Percentiles rank a stretch among this genome's conserved stretches.
Conservation (phyloP, 2,113 vertebrate genomes). For the Oreochromis niloticus region DNA sequence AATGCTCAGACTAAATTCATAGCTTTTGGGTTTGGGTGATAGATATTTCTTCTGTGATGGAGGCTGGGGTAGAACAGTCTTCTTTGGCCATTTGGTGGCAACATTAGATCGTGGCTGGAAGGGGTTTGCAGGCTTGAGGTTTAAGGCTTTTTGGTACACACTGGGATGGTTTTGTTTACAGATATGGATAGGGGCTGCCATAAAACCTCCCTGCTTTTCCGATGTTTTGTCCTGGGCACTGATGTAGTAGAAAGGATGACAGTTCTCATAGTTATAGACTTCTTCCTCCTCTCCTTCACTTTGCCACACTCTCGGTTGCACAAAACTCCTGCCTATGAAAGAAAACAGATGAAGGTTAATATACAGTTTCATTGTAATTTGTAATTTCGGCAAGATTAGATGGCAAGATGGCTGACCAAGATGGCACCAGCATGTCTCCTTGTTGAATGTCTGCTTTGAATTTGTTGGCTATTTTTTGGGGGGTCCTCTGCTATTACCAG, state of each 20-base stretch:
- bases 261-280: not conserved
- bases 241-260: not conserved
- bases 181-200: fast-evolving
- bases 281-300: not conserved
- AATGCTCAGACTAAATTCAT: not conserved
- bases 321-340: not conserved
- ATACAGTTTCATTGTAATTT: not conserved
- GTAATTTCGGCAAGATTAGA: not conserved
- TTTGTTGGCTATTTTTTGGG: not conserved
- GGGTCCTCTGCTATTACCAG: not conserved
- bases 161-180: not conserved
- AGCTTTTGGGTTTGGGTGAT: not conserved
- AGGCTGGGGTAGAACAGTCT: not conserved
- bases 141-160: not conserved
- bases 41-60: not conserved
- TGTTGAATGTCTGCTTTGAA: not conserved
- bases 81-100: not conserved
- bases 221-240: not conserved
- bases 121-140: not conserved
- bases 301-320: not conserved
- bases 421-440: not conserved
- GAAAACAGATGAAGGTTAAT: not conserved
- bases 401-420: not conserved
- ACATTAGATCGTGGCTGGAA: not conserved
- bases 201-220: not conserved